Evolutionary conservation across 2,888 invertebrate species (phyloP).

Genomic region (Pseudolycoriella hygida): DNA sequence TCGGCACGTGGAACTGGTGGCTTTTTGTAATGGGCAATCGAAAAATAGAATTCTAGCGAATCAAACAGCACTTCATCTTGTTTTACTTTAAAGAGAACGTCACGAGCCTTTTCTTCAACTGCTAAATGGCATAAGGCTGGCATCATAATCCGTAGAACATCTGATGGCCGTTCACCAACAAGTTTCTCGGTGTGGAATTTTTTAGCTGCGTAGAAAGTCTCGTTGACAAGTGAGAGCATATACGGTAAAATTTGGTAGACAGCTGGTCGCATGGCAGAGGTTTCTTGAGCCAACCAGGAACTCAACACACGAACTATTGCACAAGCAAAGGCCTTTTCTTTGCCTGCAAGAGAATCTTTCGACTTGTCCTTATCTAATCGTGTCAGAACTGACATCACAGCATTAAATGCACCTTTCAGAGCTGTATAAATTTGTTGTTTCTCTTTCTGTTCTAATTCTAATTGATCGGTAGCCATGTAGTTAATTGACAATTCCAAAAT

Average conservation of each 20-base stretch:
- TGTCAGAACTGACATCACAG: conserved; percentile 53
- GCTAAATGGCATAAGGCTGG: conserved; percentile 83
- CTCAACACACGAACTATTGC: conserved; percentile 69
- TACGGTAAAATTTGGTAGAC: conserved; percentile 67
- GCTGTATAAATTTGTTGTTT: conserved; percentile 81
- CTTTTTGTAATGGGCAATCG: conserved; percentile 68
- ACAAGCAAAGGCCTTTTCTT: conserved; percentile 63
- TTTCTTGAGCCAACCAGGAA: conserved; percentile 85
- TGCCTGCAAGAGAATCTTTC: conserved; percentile 44
- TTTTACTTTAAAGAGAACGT: conserved; percentile 56
- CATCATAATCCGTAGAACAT: conserved; percentile 63
- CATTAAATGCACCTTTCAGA: conserved; percentile 74
- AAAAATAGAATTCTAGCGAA: conserved; percentile 68
- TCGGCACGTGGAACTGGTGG: conserved; percentile 68
- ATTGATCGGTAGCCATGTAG: conserved; percentile 60
- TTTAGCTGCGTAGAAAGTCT: conserved; percentile 59
- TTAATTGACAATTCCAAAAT: conserved; percentile 64
- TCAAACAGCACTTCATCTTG: conserved; percentile 68
- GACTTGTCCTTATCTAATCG: conserved; percentile 60
- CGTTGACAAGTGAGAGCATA: conserved; percentile 61
- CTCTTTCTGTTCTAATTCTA: conserved; percentile 78
- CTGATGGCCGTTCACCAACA: conserved; percentile 36
- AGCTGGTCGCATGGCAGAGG: conserved; percentile 69
- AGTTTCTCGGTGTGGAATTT: conserved; percentile 49
- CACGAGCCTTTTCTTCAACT: conserved; percentile 74